Conservation (phyloP, 2,797 vertebrate species). For the Champsocephalus gunnari region DNA sequence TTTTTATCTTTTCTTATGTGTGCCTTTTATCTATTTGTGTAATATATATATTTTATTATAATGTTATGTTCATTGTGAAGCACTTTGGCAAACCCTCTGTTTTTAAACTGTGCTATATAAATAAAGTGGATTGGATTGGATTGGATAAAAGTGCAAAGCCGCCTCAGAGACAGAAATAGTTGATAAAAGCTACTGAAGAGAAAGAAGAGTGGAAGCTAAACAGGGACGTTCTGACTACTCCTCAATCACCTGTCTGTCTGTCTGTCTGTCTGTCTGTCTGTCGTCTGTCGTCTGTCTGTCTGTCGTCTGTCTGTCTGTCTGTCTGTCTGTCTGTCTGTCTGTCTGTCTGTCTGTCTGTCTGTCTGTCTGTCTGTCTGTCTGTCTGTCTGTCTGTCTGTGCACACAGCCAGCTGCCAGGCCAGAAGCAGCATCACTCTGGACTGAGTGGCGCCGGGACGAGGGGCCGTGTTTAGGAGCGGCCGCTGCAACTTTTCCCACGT, state of each 20-base stretch:
- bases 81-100: no score
- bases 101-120: no score
- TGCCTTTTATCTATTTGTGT: no score
- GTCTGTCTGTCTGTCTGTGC: constrained; percentile 39
- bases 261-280: constrained; percentile 9
- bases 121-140: no score
- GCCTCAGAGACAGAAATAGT: constrained; percentile 71
- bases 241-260: constrained; percentile 29
- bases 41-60: no score
- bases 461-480: constrained; percentile 64
- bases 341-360: constrained; percentile 37
- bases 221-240: constrained; percentile 55
- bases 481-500: constrained; percentile 50
- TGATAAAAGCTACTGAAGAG: constrained; percentile 49
- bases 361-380: constrained; percentile 46
- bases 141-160: constrained; percentile 26
- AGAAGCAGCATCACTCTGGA: constrained; percentile 67
- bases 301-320: constrained; percentile 29
- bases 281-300: constrained; percentile 46
- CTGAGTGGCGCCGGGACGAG: constrained; percentile 68
- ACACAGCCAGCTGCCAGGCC: constrained; percentile 71
- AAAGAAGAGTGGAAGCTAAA: constrained; percentile 61
- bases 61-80: no score
- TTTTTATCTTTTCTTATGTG: no score
- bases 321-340: constrained; percentile 32